Evolutionary conservation across 2,113 vertebrate species (phyloP), one percentile per base, ranked within the genome.

Genomic region (Colinus virginianus): DNA sequence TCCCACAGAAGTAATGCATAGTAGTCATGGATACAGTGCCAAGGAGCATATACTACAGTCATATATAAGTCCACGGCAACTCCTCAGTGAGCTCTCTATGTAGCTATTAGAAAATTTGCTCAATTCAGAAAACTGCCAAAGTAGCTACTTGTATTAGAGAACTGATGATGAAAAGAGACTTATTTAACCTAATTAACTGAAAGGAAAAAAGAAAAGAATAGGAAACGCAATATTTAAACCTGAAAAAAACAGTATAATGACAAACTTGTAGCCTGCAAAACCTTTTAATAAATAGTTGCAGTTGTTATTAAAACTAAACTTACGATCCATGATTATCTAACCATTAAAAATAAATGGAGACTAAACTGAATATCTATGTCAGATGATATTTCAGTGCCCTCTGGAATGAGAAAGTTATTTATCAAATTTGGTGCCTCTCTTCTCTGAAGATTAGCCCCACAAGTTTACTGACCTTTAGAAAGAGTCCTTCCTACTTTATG

Each of bases 271-370:
- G 89, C 78, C 85, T 92, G 48, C 43, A 58, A 96, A 97, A 96
- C 94, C 94, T 95, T 94, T 88, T 97, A 97, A 95, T 96, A 94
- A 96, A 96, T 59, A 92, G 91, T 94, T 95, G 84, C 86, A 49
- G 87, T 88, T 96, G 83, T 93, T 97, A 94, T 93, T 97, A 96
- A 95, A 97, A 95, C 95, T 89, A 94, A 97, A 97, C 91, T 97
- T 97, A 96, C 84, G 90, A 97, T 84, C 92, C 81, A 59, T 96
- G 85, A 97, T 97, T 97, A 97, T 92, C 78, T 94, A 96, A 66
- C 93, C 92, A 94, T 97, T 96, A 96, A 96, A 91, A 34, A 11
- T 89, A 96, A 95, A 91, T 92, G 95, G 78, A 84, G 87, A 80
- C 83, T 97, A 95, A 96, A 90, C 90, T 89, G 64, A 49, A 30